A percentile compares a stretch with the other conserved stretches of the same genome.
phyloP scores from a whole-genome alignment of 2,113 vertebrate genomes.

The Coptodon bakossiorum region DNA sequence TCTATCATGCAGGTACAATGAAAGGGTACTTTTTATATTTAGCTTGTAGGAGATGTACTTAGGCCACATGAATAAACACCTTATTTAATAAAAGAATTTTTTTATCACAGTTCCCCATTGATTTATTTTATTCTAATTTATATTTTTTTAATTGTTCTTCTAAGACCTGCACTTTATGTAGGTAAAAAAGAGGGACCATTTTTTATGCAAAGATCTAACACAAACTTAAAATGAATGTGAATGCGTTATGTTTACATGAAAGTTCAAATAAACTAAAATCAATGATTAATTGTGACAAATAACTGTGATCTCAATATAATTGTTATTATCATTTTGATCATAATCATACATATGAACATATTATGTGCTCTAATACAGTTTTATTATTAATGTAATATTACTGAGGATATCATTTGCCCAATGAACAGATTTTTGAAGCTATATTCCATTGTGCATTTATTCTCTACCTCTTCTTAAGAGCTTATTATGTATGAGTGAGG shows the following conservation, averaged over 20 bases:
- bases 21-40: neutral
- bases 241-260: neutral
- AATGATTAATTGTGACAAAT: neutral
- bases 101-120: neutral
- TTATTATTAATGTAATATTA: neutral
- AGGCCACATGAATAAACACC: neutral
- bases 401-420: neutral
- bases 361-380: neutral
- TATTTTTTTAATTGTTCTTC: neutral
- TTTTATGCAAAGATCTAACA: neutral
- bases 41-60: neutral
- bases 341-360: neutral
- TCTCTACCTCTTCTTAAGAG: neutral
- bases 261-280: neutral
- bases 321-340: neutral
- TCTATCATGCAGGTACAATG: neutral
- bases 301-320: neutral
- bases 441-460: neutral
- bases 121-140: neutral
- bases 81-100: neutral
- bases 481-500: neutral
- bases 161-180: neutral
- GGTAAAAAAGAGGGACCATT: neutral
- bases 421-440: neutral
- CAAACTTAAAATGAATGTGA: neutral